Conservation (phyloP, 2,797 vertebrate genomes). For the Gymnodraco acuticeps region DNA sequence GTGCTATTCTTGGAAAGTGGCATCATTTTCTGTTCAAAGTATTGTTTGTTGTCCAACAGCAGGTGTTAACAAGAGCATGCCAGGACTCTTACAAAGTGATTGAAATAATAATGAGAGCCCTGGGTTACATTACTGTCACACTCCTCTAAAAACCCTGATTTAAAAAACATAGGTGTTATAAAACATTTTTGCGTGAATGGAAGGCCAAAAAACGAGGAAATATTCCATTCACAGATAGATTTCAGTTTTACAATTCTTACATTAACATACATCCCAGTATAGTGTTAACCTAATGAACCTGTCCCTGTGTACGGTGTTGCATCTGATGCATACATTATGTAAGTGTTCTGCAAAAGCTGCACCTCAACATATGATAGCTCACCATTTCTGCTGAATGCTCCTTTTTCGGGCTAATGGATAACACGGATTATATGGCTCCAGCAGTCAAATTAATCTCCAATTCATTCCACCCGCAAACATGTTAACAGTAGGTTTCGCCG, state of each 20-base stretch:
- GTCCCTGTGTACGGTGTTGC: constrained; percentile 1
- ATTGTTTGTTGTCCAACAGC: constrained; percentile 13
- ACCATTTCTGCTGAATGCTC: constrained; percentile 31
- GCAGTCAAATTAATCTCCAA: constrained; percentile 64
- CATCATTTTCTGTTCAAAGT: neutral
- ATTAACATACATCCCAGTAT: constrained; percentile 1
- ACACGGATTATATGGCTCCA: constrained; percentile 50
- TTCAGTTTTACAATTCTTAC: constrained; percentile 8
- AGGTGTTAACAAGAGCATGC: constrained; percentile 8
- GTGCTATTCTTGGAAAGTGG: neutral
- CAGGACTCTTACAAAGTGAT: constrained; percentile 13
- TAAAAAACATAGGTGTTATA: neutral
- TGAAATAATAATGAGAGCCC: constrained; percentile 20
- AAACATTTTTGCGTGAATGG: neutral
- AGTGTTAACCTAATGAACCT: constrained; percentile 15
- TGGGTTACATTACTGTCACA: neutral
- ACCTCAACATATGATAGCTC: constrained; percentile 18
- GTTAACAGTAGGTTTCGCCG: constrained; percentile 59
- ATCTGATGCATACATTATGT: neutral
- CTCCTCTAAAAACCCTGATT: constrained; percentile 7
- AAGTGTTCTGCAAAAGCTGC: constrained; percentile 7
- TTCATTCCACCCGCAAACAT: constrained; percentile 58
- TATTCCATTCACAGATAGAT: too few relatives aligned
- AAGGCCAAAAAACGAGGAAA: neutral
- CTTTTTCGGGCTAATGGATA: constrained; percentile 40